Evolutionary conservation across 2,888 invertebrate species (phyloP), one percentile per base, ranked within the genome.

Genomic region (Reticulitermes lucifugus): DNA sequence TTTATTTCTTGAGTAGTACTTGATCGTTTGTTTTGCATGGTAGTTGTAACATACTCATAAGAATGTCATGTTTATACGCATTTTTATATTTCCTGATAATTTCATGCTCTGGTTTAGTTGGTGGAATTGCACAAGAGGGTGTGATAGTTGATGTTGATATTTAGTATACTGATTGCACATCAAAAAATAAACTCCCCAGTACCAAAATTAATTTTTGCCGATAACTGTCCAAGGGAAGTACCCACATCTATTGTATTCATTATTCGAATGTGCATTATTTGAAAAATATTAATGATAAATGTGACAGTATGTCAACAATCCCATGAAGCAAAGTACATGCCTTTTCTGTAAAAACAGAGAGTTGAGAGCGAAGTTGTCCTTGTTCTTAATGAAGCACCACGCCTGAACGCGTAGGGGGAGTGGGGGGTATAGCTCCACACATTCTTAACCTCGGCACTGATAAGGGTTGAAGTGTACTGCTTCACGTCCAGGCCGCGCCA

Each of bases 71-170:
- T n/a, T 25, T 25, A 25, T 25, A n/a, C n/a, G n/a, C 6, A 12
- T 25, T 22, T 60, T 1, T 2, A 25, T 4, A 65, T n/a, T n/a
- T 25, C 25, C 5, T 65, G 65, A 10, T 65, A 65, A 10, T n/a
- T 5, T 65, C 6, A 65, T 35, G 35, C 4, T n/a, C 7, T 65
- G 1, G 25, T 12, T 22, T 77, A 75, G 22, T 29, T 81, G 5
- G 55, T 65, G 18, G 35, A 55, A 5, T n/a, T 81, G 43, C 29
- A 84, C 25, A 73, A 82, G 35, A 46, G 77, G 79, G 82, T 71
- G 85, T 71, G 84, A 81, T 71, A 81, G 51, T 77, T 73, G 71
- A 25, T 59, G 21, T 55, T 59, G 35, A 83, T 35, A 4, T 43
- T 29, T 55, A 29, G 46, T 35, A 41, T 75, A 41, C 22, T 46